Conservation (phyloP, 2,113 vertebrate species). For the Trematomus loennbergii region DNA sequence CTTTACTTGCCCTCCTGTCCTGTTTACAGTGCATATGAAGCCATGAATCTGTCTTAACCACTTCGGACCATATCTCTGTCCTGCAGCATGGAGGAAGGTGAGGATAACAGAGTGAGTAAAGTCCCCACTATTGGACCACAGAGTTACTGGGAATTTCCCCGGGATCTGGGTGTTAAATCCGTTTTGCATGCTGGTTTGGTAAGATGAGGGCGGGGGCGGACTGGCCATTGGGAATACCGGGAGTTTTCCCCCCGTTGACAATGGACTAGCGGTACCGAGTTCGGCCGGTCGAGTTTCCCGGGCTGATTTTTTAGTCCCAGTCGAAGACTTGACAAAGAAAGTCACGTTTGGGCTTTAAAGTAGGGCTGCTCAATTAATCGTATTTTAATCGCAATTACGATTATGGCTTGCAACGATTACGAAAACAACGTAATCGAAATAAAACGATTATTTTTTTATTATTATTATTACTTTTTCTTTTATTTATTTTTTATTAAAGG, state of each 20-base stretch:
- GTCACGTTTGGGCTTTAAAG: not conserved
- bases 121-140: conserved; percentile 12
- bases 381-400: too few relatives aligned
- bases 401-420: too few relatives aligned
- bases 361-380: too few relatives aligned
- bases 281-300: too few relatives aligned
- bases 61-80: conserved; percentile 44
- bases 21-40: conserved; percentile 52
- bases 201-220: not conserved
- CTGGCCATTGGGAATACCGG: too few relatives aligned
- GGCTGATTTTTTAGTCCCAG: too few relatives aligned
- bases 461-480: too few relatives aligned
- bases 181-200: not conserved
- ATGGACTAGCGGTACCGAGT: too few relatives aligned
- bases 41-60: conserved; percentile 41
- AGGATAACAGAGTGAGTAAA: conserved; percentile 40
- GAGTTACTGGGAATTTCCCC: conserved; percentile 24
- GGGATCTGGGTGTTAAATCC: conserved; percentile 39
- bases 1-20: conserved; percentile 53
- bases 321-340: not conserved
- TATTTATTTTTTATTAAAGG: too few relatives aligned
- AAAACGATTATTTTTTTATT: too few relatives aligned
- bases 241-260: too few relatives aligned
- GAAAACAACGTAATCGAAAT: too few relatives aligned
- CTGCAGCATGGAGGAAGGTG: conserved; percentile 42